Base-by-base conservation (phyloP, 2,113 vertebrate species). In the Nannobrachium achirus region DNA sequence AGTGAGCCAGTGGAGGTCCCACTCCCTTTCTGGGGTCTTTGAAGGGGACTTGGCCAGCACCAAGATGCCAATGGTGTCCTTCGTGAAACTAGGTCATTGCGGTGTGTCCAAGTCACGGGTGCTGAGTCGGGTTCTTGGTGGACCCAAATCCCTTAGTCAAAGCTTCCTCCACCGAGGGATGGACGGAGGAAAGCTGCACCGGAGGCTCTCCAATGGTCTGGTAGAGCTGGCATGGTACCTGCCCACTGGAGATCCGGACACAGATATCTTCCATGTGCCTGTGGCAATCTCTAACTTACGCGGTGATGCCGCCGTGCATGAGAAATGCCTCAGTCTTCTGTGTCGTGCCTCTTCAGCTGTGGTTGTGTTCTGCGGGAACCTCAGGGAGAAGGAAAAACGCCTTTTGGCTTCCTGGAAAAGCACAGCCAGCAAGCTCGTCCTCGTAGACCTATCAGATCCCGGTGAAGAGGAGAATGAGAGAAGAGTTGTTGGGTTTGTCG, bases 81-180 rank as follows among this genome's bases (percentile, higher is more conserved):
- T 91, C 68, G 85, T 94, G 46, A 92, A 91, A 18, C 59, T 96
- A 42, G 92, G 94, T 40, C 20, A 6, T 8, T 85, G 80, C 55
- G 69, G 74, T 16, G 51, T 94, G 52, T 96, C 94, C 45, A 96
- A 95, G 85, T 95, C 94, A 15, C 81, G 78, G 61, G 84, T 94
- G 14, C 83, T 95, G 39, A 95, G 94, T 66, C 39, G 55, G 9
- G 10, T 93, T 7, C 69, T 94, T 8, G 82, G 70, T 33, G 79
- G 88, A 42, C 15, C 62, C 10, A 72, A 78, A 7, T 56, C 89
- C 53, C 41, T 56, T 2, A 69, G 53, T 19, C 76, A 88, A 62
- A 83, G 81, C 56, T 95, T 95, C 68, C 44, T 95, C 33, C 90
- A 95, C 74, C 78, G 69, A 5, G 90, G 84, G 1, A 80, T 83